Evolutionary conservation across 2,888 invertebrate species (phyloP).

Genomic region (Rhagonycha fulva): DNA sequence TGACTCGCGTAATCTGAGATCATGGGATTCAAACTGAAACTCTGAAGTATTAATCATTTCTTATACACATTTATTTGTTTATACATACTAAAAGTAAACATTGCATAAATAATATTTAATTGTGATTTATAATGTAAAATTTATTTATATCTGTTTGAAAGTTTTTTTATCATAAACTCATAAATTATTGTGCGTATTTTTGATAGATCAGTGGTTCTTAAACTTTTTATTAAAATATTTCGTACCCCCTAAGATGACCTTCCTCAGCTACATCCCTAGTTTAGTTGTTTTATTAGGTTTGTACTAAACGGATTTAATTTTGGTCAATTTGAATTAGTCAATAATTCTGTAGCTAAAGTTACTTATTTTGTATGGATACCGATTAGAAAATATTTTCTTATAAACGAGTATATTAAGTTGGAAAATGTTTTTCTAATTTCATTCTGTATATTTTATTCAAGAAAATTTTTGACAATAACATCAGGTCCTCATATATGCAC

Average conservation of each 20-base stretch:
- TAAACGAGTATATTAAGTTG: too few relatives aligned
- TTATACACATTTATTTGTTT: slow-evolving; percentile 44
- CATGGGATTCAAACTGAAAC: slow-evolving; percentile 37
- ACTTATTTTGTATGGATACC: too few relatives aligned
- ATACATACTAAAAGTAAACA: slow-evolving; percentile 9
- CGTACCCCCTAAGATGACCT: too few relatives aligned
- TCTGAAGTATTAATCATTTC: slow-evolving; percentile 45
- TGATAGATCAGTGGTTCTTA: not conserved
- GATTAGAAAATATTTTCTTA: too few relatives aligned
- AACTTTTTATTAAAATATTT: too few relatives aligned
- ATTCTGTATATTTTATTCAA: not conserved
- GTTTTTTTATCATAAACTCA: too few relatives aligned
- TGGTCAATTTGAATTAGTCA: too few relatives aligned
- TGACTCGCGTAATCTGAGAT: slow-evolving; percentile 50
- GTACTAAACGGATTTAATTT: not conserved
- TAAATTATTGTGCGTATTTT: too few relatives aligned
- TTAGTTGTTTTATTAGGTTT: not conserved
- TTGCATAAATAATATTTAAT: not conserved
- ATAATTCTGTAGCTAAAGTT: too few relatives aligned
- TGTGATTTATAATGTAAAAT: not conserved
- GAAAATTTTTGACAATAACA: not conserved
- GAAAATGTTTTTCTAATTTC: not conserved
- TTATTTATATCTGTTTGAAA: too few relatives aligned
- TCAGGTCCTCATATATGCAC: not conserved
- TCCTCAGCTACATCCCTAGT: not conserved